Evolutionary conservation across 2,888 invertebrate genomes (phyloP), one percentile per base, ranked within the genome.

Genomic region (Hoplodrina blanda): DNA sequence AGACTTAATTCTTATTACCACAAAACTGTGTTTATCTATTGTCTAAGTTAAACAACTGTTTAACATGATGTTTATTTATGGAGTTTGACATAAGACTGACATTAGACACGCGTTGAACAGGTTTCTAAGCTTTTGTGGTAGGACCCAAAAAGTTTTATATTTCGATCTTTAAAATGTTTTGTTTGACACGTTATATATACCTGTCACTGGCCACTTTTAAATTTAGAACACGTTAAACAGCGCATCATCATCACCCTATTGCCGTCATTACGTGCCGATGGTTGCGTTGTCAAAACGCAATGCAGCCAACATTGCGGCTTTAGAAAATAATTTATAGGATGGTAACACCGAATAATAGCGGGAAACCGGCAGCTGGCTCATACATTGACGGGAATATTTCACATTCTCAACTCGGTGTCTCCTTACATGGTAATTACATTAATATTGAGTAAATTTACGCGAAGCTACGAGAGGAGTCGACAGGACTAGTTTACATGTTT

Each of bases 191-290:
- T 69, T 69, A 70, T 77, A 76, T 75, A n/a, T n/a, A 72, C 54
- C 30, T 80, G 78, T 78, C 73, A 61, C 60, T 46, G 17, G 62
- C 61, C 77, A 70, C 72, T 82, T 67, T 84, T 84, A 73, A 85
- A 86, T 85, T 85, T 85, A 82, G 81, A 85, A 81, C 82, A 67
- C 78, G 70, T 76, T 85, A 82, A 82, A 81, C 76, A 73, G 75
- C 75, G 73, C 78, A 72, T 78, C 79, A 62, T 68, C 74, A 65
- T 62, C 72, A 30, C 57, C 73, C 69, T 88, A 90, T 88, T 87
- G 81, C 83, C 60, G 63, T 80, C 78, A 85, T 88, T 88, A 89
- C 71, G 60, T 61, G 50, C 44, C 73, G 72, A 76, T 77, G 74
- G 75, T 64, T 62, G 66, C 69, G 80, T 82, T 85, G 83, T 85